Evolutionary conservation across 2,888 invertebrate genomes (phyloP).

Genomic region (Metalampra italica): DNA sequence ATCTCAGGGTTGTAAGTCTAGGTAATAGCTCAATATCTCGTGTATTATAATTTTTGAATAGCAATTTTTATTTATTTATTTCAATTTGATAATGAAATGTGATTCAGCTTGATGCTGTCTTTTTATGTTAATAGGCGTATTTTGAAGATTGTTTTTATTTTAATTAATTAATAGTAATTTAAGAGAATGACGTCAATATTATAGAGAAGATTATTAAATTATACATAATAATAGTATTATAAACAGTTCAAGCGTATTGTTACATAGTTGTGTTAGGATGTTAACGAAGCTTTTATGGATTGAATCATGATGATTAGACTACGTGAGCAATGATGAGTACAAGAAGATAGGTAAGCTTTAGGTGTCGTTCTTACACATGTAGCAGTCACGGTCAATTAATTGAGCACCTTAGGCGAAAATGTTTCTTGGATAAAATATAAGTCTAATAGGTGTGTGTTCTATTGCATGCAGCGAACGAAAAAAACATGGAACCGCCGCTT

Average conservation of each 20-base stretch:
- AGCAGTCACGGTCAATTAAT: conserved; percentile 43
- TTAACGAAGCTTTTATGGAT: conserved; percentile 32
- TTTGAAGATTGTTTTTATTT: conserved; percentile 52
- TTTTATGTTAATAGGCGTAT: conserved; percentile 50
- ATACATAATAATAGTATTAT: conserved; percentile 41
- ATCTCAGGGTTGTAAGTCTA: conserved; percentile 74
- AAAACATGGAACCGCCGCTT: too few relatives aligned
- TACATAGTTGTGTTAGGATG: conserved; percentile 38
- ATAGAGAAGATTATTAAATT: conserved; percentile 31
- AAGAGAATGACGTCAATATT: conserved; percentile 61
- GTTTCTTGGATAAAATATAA: background rate
- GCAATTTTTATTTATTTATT: conserved; percentile 53
- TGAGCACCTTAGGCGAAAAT: conserved; percentile 18
- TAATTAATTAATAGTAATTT: conserved; percentile 43
- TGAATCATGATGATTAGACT: conserved; percentile 1
- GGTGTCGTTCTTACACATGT: conserved; percentile 23
- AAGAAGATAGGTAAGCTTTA: conserved; percentile 37
- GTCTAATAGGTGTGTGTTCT: too few relatives aligned
- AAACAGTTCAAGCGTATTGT: conserved; percentile 43
- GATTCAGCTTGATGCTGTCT: conserved; percentile 66
- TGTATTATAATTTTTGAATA: conserved; percentile 56
- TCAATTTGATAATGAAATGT: conserved; percentile 56
- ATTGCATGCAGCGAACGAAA: too few relatives aligned
- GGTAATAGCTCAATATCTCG: conserved; percentile 70
- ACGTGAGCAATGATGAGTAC: conserved; percentile 38